A percentile compares a stretch with the other conserved stretches of the same genome.
Conservation (phyloP, 2,113 vertebrate species). For the Chionis minor region DNA sequence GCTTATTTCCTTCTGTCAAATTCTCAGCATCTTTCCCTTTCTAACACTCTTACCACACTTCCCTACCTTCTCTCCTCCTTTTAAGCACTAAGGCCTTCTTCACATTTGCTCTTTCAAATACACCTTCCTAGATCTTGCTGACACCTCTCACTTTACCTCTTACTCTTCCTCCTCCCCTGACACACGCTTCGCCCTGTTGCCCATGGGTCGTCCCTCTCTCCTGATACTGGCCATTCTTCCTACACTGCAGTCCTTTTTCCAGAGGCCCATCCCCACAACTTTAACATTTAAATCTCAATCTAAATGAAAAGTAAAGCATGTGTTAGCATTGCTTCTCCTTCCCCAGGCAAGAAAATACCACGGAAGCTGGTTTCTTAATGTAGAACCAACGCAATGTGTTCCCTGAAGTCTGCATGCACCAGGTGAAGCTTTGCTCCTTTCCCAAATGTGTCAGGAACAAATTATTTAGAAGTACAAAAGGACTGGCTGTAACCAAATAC, state of each 20-base stretch:
- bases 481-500: slow-evolving; percentile 43
- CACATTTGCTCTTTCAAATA: not conserved
- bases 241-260: not conserved
- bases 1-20: not conserved
- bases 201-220: not conserved
- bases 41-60: not conserved
- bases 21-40: not conserved
- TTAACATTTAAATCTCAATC: not conserved
- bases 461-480: slow-evolving; percentile 30
- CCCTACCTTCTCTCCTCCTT: not conserved
- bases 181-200: not conserved
- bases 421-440: not conserved
- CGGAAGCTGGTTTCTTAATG: not conserved
- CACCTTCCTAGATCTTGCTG: not conserved
- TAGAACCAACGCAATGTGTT: not conserved
- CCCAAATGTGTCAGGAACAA: slow-evolving; percentile 14
- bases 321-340: not conserved
- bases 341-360: not conserved
- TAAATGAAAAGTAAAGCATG: not conserved
- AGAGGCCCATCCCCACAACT: not conserved
- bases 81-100: not conserved
- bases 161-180: not conserved
- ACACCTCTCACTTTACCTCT: not conserved
- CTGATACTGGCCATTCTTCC: not conserved
- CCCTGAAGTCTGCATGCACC: not conserved